Conservation (phyloP, 2,888 invertebrate species). For the Andrena flavipes region DNA sequence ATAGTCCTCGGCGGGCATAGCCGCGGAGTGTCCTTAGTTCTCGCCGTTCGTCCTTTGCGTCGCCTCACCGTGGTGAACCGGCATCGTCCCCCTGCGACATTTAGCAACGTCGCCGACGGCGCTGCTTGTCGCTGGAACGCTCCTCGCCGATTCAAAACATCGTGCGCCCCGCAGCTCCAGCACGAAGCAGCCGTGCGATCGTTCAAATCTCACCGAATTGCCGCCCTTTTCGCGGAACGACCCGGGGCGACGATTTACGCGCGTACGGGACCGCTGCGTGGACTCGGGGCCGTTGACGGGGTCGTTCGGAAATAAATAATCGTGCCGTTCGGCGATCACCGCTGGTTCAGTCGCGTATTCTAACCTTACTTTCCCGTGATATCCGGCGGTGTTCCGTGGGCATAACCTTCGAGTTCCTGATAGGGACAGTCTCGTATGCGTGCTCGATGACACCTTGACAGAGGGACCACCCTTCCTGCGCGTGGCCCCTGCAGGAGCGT, state of each 20-base stretch:
- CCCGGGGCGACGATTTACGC: not conserved
- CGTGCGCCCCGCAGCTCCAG: constrained; percentile 8
- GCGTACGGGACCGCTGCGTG: not conserved
- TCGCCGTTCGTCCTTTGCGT: constrained; percentile 12
- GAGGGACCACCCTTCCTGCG: not conserved
- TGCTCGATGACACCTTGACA: constrained; percentile 38
- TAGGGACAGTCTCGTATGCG: not conserved
- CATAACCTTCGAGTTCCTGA: constrained; percentile 42
- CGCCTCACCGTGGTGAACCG: constrained; percentile 44
- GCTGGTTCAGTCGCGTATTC: constrained; percentile 8
- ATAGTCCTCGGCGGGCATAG: constrained; percentile 47
- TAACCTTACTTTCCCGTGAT: constrained; percentile 41
- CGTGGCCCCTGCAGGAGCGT: constrained; percentile 1
- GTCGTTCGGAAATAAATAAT: constrained; percentile 12
- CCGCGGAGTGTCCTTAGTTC: constrained; percentile 30
- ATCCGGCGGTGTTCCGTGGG: constrained; percentile 5
- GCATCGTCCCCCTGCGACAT: constrained; percentile 23
- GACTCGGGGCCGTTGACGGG: not conserved
- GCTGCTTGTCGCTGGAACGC: constrained; percentile 34
- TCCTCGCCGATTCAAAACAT: constrained; percentile 45
- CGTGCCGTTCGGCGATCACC: not conserved
- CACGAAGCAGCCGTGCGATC: constrained; percentile 18
- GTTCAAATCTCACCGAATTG: constrained; percentile 24
- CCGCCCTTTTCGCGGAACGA: constrained; percentile 1
- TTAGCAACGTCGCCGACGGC: constrained; percentile 36